Percentiles rank a stretch among this genome's conserved stretches.
These are phyloP conservation scores for Ormia ochracea DNA, from an alignment of 2,888 invertebrate genomes.

Conservation along the genomic window DNA sequence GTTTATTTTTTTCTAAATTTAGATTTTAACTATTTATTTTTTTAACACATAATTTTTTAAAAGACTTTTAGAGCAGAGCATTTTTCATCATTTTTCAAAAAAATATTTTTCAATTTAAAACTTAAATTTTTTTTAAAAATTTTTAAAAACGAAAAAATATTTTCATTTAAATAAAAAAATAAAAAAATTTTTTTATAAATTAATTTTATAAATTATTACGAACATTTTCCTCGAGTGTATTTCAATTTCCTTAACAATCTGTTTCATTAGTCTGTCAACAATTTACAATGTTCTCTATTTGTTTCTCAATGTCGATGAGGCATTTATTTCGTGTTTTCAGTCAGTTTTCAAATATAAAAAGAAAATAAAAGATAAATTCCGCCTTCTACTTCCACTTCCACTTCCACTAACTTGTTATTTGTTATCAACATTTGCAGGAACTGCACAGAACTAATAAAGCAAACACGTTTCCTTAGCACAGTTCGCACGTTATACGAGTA, in stretches of 20 bases:
- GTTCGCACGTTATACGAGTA: background rate
- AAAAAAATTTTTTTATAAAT: too few relatives aligned
- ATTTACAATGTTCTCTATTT: constrained; percentile 7
- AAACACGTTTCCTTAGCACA: constrained; percentile 22
- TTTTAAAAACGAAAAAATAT: too few relatives aligned
- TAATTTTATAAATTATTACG: too few relatives aligned
- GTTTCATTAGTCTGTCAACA: constrained; percentile 57
- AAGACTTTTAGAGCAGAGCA: too few relatives aligned
- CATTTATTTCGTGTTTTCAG: background rate
- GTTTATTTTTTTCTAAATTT: too few relatives aligned
- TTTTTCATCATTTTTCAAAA: too few relatives aligned
- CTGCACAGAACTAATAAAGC: background rate
- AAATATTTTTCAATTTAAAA: too few relatives aligned
- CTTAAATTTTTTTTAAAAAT: too few relatives aligned
- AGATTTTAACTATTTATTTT: too few relatives aligned
- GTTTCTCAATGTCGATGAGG: constrained; percentile 22
- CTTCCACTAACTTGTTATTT: constrained; percentile 45
- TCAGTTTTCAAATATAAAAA: background rate
- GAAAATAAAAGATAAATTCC: constrained; percentile 10
- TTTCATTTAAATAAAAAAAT: too few relatives aligned
- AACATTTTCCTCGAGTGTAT: constrained; percentile 23
- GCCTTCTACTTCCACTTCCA: background rate
- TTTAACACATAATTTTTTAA: too few relatives aligned
- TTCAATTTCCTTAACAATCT: constrained; percentile 13
- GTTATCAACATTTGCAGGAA: constrained; percentile 39